Evolutionary conservation across 2,888 invertebrate species (phyloP), one percentile per base, ranked within the genome.

Genomic region (Bugula neritina): DNA sequence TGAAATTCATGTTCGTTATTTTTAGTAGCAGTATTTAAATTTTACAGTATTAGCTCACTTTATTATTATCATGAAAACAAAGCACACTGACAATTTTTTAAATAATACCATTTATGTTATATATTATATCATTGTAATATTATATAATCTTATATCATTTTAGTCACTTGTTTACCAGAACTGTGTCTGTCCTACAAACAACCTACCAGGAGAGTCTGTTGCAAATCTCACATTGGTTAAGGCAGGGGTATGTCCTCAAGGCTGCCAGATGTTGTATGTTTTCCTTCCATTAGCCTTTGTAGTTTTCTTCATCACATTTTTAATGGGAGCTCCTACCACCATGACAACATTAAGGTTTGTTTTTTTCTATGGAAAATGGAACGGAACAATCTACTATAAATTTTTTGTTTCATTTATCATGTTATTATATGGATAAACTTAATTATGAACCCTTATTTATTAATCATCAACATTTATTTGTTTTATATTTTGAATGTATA

Each of bases 251-350:
- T 74, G 74, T 35, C 34, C 23, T 17, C 23, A 0, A 1, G 54
- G 55, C 58, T 74, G 74, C 54, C 29, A 69, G 27, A 29, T 69
- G 17, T 27, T 74, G 5, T 3, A n/a, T 10, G 43, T 52, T 43
- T 73, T 74, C 43, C 58, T 74, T 17, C 34, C 70, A 1, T 25
- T 74, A 23, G 57, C 69, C 57, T 73, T 72, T 55, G 1, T 72
- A 43, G 21, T 72, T 57, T 43, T 29, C 57, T 55, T 73, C 72
- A 5, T 72, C 1, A 71, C 73, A 1, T 73, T 74, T 54, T 13
- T 72, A 3, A 71, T 55, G 17, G 71, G 55, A 17, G 23, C 57
- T 25, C 52, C 71, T 23, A n/a, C 27, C 21, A 71, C 71, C 17
- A 54, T 70, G n/a, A 43, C 58, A 2, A 71, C 71, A 34, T 35